Evolutionary conservation across 1,140 invertebrate genomes (phyloP).

Genomic region (Homarus americanus): DNA sequence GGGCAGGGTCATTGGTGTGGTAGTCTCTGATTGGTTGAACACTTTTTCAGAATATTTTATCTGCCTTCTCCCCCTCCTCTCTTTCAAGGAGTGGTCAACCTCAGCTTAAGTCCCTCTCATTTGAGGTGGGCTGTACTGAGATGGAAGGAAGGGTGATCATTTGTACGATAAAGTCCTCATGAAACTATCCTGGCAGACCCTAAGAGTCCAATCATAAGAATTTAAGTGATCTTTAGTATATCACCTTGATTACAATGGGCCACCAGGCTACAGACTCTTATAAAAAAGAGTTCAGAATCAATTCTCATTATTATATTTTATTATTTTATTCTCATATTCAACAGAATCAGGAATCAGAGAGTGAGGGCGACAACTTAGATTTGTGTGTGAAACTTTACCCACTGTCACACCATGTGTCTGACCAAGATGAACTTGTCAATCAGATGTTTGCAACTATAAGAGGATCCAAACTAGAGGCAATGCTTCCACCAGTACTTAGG

Average conservation of each 20-base stretch:
- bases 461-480: constrained; percentile 59
- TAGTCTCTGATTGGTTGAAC: too few relatives aligned
- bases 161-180: background rate
- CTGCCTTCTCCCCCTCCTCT: too few relatives aligned
- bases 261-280: background rate
- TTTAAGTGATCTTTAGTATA: background rate
- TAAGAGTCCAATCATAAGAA: background rate
- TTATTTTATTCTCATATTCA: background rate
- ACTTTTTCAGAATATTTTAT: too few relatives aligned
- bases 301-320: background rate
- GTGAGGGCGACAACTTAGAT: constrained; percentile 56
- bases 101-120: too few relatives aligned
- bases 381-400: constrained; percentile 39
- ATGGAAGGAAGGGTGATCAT: background rate
- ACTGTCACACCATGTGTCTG: constrained; percentile 44
- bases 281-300: background rate
- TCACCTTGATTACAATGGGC: too few relatives aligned
- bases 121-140: too few relatives aligned
- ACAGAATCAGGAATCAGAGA: constrained; percentile 32
- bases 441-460: constrained; percentile 59
- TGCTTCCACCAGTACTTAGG: constrained; percentile 59
- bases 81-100: too few relatives aligned
- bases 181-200: background rate
- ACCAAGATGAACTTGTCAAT: constrained; percentile 63
- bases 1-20: too few relatives aligned